Conservation (phyloP, 2,888 invertebrate species). For the Coelogynopora nodosa region DNA sequence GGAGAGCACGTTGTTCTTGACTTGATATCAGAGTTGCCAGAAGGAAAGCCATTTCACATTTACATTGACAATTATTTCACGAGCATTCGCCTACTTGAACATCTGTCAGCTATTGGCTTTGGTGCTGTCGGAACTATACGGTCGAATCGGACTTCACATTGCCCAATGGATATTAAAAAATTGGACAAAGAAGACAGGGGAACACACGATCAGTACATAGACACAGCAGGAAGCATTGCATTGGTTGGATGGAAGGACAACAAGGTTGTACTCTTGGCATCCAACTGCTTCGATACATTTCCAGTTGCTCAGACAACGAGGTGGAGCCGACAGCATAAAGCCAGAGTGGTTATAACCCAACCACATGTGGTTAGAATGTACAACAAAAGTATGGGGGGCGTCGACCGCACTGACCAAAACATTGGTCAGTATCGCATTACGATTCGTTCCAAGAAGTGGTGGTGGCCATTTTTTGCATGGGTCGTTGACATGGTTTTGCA, state of each 20-base stretch:
- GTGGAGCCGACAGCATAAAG: slow-evolving; percentile 12
- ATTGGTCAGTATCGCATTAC: slow-evolving; percentile 4
- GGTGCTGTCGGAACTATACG: slow-evolving; percentile 19
- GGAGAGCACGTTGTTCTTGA: slow-evolving; percentile 19
- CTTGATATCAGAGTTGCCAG: slow-evolving; percentile 1
- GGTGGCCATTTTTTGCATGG: slow-evolving; percentile 37
- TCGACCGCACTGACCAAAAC: slow-evolving; percentile 6
- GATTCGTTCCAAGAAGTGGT: slow-evolving; percentile 37
- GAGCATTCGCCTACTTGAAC: background rate
- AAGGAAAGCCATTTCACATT: background rate
- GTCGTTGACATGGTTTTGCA: slow-evolving; percentile 9
- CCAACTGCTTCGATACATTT: background rate
- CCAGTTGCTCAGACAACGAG: background rate
- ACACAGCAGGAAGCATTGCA: background rate
- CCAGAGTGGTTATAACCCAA: slow-evolving; percentile 12
- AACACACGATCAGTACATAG: background rate
- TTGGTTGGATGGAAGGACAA: slow-evolving; percentile 14
- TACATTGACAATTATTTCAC: slow-evolving; percentile 20
- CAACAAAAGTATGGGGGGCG: slow-evolving; percentile 30
- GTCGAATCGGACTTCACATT: background rate
- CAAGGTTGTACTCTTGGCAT: slow-evolving; percentile 14
- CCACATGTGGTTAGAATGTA: slow-evolving; percentile 14
- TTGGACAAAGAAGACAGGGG: slow-evolving; percentile 21
- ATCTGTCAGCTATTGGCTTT: background rate
- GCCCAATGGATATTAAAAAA: slow-evolving; percentile 7